Percentiles rank a stretch among this genome's conserved stretches.
Conservation (phyloP, 2,113 vertebrate species). For the Cottus gobio region DNA sequence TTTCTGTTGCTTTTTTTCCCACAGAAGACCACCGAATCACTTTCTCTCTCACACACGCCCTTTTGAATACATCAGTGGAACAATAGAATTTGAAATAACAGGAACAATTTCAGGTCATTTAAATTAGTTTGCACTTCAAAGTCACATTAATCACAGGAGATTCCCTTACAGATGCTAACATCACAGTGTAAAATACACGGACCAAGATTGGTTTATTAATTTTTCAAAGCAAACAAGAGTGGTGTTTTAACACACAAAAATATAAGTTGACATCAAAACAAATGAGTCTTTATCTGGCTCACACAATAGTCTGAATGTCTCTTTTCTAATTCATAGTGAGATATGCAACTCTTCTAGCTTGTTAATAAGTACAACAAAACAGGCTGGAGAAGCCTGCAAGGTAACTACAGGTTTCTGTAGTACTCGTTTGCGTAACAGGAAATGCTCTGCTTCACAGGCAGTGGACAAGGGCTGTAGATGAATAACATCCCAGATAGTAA, state of each 20-base stretch:
- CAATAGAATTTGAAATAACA: background rate
- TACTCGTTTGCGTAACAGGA: conserved; percentile 34
- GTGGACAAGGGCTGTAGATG: background rate
- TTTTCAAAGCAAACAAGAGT: background rate
- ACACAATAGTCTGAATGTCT: conserved; percentile 30
- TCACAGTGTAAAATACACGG: background rate
- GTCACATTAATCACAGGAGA: background rate
- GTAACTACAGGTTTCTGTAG: conserved; percentile 37
- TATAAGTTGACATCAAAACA: background rate
- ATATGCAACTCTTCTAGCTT: conserved; percentile 60
- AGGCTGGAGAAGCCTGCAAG: conserved; percentile 56
- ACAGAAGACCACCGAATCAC: background rate
- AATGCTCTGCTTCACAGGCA: conserved; percentile 2
- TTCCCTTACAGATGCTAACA: background rate
- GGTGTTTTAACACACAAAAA: background rate
- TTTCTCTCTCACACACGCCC: background rate
- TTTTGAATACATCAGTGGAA: background rate
- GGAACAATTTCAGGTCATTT: conserved; percentile 10
- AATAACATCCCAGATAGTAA: background rate
- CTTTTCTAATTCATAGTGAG: conserved; percentile 41
- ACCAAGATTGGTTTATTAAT: background rate
- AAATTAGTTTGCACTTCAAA: background rate
- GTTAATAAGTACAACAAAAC: conserved; percentile 46
- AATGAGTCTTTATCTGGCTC: background rate
- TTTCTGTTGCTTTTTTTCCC: conserved; percentile 37